Base-by-base conservation (phyloP, 2,797 vertebrate genomes). In the Garrulus glandarius region DNA sequence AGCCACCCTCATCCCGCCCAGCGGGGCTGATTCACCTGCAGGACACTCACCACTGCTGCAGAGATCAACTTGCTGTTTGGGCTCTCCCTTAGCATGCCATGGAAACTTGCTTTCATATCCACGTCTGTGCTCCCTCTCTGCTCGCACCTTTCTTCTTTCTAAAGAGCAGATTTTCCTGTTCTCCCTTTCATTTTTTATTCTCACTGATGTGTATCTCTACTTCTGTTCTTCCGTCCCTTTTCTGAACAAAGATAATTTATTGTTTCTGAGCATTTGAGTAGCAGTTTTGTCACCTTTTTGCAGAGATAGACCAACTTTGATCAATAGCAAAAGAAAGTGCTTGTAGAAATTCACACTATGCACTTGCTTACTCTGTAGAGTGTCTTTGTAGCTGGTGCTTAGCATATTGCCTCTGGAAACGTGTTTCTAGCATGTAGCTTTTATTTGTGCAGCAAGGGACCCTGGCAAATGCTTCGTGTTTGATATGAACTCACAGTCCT, bases 181-280 rank as follows among this genome's bases (percentile, higher is more conserved):
- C 16, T 76, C 11, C 30, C 15, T 89, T 89, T 93, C 17, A 50
- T 60, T 89, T 94, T 57, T 71, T 84, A 72, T 77, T 76, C 89
- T 84, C 43, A 63, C 43, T 82, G 74, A 82, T 87, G 80, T 81
- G 18, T 39, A 8, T 59, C 24, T 88, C 32, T 61, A 0, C 32
- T 81, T 74, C 68, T 92, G 15, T 85, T 94, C 61, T 29, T 90
- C 53, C 1, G 1, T 74, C 5, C 14, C 27, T 80, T 83, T 91
- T 64, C 71, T 44, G 57, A 88, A 71, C 46, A 71, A 64, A 85
- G 76, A 52, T 41, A 14, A 6, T 22, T 75, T 74, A 57, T 79
- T 61, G 10, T 94, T 89, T 89, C 69, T 89, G 46, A 95, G 77
- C 43, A 32, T 71, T 87, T 77, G 53, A 78, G 61, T 63, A 68